Percentiles rank a stretch among this genome's conserved stretches.
phyloP scores from a whole-genome alignment of 2,888 invertebrate species.

The Lapara coniferarum region DNA sequence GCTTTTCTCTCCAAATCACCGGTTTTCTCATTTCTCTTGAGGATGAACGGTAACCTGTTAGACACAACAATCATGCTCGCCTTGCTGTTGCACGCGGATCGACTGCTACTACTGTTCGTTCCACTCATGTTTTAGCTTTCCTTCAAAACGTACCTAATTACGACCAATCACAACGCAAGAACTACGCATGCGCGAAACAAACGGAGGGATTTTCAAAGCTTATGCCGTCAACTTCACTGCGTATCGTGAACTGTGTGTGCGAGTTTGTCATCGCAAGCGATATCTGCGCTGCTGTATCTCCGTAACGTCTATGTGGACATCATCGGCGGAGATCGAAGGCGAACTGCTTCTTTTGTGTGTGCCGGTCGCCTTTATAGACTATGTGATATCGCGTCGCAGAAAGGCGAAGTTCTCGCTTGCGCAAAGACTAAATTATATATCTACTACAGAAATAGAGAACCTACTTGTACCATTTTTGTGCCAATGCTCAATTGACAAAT shows the following conservation, averaged over 20 bases:
- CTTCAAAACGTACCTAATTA: constrained; percentile 58
- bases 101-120: constrained; percentile 60
- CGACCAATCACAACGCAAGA: constrained; percentile 71
- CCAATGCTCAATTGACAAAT: too few relatives aligned
- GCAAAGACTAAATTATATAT: too few relatives aligned
- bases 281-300: constrained; percentile 47
- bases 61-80: constrained; percentile 95
- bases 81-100: constrained; percentile 80
- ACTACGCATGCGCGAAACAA: constrained; percentile 69
- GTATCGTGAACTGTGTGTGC: constrained; percentile 33
- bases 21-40: constrained; percentile 88
- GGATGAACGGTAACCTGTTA: constrained; percentile 94
- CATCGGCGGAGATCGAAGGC: constrained; percentile 71
- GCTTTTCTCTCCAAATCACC: constrained; percentile 90
- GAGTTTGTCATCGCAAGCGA: constrained; percentile 60
- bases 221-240: constrained; percentile 48
- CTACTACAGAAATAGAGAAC: too few relatives aligned
- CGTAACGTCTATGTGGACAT: constrained; percentile 64
- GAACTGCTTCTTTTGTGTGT: constrained; percentile 74
- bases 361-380: constrained; percentile 77
- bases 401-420: constrained; percentile 68
- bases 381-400: constrained; percentile 62
- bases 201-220: constrained; percentile 65
- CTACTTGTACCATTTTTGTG: too few relatives aligned
- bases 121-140: constrained; percentile 69